Evolutionary conservation across 2,113 vertebrate species (phyloP), one percentile per base, ranked within the genome.

Genomic region (Laterallus jamaicensis): DNA sequence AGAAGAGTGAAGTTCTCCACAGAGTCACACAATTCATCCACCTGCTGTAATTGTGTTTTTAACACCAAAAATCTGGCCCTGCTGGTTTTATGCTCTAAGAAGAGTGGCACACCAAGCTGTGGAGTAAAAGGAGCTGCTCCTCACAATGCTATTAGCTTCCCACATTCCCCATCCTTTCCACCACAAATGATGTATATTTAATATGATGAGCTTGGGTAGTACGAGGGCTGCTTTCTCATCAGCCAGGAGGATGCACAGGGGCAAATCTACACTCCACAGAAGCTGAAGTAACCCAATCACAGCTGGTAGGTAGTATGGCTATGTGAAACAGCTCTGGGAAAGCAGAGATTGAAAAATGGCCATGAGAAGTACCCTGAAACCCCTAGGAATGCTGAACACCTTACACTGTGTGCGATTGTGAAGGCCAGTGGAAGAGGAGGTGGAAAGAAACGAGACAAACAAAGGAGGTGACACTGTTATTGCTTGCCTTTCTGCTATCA

Each of bases 391-490:
- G 14, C 37, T n/a, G 8, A 16, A 37, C 24, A 11, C 8, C 17
- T 19, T 5, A 5, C 3, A 10, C 31, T 15, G 13, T 6, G 12
- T 9, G 26, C 28, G 40, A 11, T 5, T 26, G 56, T 13, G 1
- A 47, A 10, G 21, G 0, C 44, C 62, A 60, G 50, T 11, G 9
- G 20, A 19, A 74, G 14, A 78, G 25, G 20, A 60, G 44, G 29
- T 2, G 15, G n/a, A 22, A 83, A 55, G 64, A 74, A 60, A 58
- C 8, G 5, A 18, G 67, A 28, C 7, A 42, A 58, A 77, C 16
- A 15, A 58, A 68, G 44, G 2, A 42, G 47, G 70, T 17, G 59
- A 75, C 55, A 16, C 32, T 29, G 63, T 67, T 54, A 39, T 13
- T 64, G n/a, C 50, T 59, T 14, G 19, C 66, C 62, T 80, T 75